These are phyloP conservation scores for Bembecia ichneumoniformis DNA, from an alignment of 2,888 invertebrate genomes.

Conservation along the genomic window DNA sequence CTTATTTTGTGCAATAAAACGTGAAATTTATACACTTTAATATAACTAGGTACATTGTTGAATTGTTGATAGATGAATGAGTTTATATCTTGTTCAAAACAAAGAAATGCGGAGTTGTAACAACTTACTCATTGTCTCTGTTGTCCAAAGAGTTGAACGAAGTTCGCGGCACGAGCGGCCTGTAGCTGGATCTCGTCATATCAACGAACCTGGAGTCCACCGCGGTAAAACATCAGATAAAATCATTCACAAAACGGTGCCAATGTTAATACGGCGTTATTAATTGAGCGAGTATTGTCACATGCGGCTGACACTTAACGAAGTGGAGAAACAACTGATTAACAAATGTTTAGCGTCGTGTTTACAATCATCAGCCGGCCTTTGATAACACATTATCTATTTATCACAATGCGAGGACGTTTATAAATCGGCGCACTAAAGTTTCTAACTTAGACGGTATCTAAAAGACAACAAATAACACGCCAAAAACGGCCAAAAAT, in stretches of 20 bases:
- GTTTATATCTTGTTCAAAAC: not conserved
- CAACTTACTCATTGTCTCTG: conserved; percentile 50
- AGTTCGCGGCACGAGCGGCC: conserved; percentile 55
- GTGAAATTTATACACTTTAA: too few species aligned
- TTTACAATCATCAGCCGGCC: conserved; percentile 23
- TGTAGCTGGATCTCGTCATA: conserved; percentile 63
- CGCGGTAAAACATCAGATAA: not conserved
- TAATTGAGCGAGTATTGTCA: conserved; percentile 26
- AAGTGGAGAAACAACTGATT: conserved; percentile 39
- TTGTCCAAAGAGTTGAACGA: conserved; percentile 53
- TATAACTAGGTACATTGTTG: too few species aligned
- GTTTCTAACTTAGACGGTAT: conserved; percentile 3
- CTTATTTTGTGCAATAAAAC: too few species aligned
- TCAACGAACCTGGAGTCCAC: conserved; percentile 6
- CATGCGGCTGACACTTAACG: conserved; percentile 8
- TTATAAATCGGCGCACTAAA: conserved; percentile 13
- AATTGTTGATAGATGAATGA: too few species aligned
- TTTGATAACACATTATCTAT: conserved; percentile 26
- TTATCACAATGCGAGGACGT: conserved; percentile 30
- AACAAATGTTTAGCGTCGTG: conserved; percentile 29
- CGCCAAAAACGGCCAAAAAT: conserved; percentile 28
- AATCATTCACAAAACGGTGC: conserved; percentile 8
- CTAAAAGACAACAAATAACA: conserved; percentile 24
- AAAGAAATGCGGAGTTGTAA: not conserved
- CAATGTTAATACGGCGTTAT: conserved; percentile 6